Evolutionary conservation across 2,888 invertebrate genomes (phyloP), one percentile per base, ranked within the genome.

Genomic region (Melieria omissa): DNA sequence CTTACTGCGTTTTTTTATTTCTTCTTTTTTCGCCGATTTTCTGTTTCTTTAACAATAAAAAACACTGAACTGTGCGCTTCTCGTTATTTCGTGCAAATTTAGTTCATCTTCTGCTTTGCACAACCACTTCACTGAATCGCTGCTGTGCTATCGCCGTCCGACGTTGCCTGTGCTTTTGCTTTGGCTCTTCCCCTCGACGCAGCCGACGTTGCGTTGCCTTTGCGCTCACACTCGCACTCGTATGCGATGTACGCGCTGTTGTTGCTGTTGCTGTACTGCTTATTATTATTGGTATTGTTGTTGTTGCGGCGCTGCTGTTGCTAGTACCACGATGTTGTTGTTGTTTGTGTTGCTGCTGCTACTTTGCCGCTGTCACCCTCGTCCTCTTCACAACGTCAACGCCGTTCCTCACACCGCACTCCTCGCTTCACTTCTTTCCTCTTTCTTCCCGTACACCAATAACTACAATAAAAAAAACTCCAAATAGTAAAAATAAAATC

Each of bases 81-180:
- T 72, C 75, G 72, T 76, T 74, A 78, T 74, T 78, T 78, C 74
- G 75, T 78, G 75, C 74, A 76, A 77, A 79, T 76, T 78, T 77
- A 77, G 78, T 78, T 78, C 76, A 77, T 77, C 79, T 80, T 79
- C 80, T 83, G 80, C 78, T 84, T 83, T 83, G 80, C 79, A 81
- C 82, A 82, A 82, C 84, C 82, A 83, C 84, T 72, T 72, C 73
- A 63, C 70, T 64, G 67, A 71, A 70, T 71, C 64, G 65, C 44
- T 65, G 65, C 60, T 42, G 60, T 41, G 60, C 42, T n/a, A 42
- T 60, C 52, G 49, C 52, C 65, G 49, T 58, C 65, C 55, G 4
- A 52, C 14, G 14, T 14, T 12, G 12, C 12, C 14, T 52, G 52
- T 52, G 5, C 52, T 29, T 29, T 29, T 29, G 29, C 29, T 29